Evolutionary conservation across 2,113 vertebrate genomes (phyloP), one percentile per base, ranked within the genome.

Genomic region (Toxotes chatareus): DNA sequence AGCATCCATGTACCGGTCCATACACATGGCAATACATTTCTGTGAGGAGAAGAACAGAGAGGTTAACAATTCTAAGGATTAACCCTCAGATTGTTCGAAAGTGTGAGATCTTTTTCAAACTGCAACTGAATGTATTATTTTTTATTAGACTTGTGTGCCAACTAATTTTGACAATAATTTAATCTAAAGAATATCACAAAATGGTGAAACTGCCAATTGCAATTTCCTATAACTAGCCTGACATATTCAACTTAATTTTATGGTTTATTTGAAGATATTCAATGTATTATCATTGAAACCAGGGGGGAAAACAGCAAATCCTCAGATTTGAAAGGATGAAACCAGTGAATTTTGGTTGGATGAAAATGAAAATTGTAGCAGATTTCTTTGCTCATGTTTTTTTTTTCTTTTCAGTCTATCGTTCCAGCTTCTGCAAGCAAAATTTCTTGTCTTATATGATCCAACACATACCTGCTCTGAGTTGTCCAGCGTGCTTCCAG

Each of bases 21-120:
- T 99, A 67, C 98, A 99, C 98, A 99, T 99, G 78, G 97, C 97
- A 66, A 99, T 96, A 88, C 98, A 99, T 81, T 99, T 99, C 98
- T 99, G 90, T 40, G 10, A 36, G 44, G 0, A 40, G 3, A 67
- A 56, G 60, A 74, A 5, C 16, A 51, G 5, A 0, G 0, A 21
- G 2, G 1, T 77, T 47, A 47, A 46, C 0, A 8, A 21, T n/a
- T 4, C 2, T 9, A 27, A 78, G n/a, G 19, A 40, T 19, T 16
- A 9, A 38, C 4, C 31, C 63, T 36, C 4, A 16, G 23, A 8
- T 4, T 53, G 14, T 42, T 2, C 0, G 21, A 19, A 2, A 63
- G 6, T 13, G 62, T 10, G 10, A 12, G 31, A 40, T 10, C 3
- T 44, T 44, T 60, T 38, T 23, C 1, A 3, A 12, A 47, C 10